Evolutionary conservation across 2,888 invertebrate species (phyloP).

Genomic region (Melieria crassipennis): DNA sequence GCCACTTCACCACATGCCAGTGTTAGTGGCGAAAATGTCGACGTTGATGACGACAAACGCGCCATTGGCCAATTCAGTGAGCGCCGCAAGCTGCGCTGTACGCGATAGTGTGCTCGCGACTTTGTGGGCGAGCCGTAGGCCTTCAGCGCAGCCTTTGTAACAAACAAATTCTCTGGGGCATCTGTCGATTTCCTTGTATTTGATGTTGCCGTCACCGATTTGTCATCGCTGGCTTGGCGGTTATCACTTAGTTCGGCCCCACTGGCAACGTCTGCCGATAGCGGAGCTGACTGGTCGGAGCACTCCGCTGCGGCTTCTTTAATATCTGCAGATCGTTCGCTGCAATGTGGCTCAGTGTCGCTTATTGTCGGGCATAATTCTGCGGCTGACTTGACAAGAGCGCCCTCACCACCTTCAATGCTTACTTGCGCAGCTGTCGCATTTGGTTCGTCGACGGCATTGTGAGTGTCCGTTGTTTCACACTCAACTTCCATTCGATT

Average conservation of each 20-base stretch:
- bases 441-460: too few species aligned
- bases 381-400: too few species aligned
- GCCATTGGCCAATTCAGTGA: conserved; percentile 14
- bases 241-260: not conserved
- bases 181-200: conserved; percentile 11
- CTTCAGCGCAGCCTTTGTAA: conserved; percentile 40
- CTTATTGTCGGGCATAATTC: too few species aligned
- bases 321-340: too few species aligned
- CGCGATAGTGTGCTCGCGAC: conserved; percentile 10
- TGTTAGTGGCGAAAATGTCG: conserved; percentile 17
- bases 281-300: too few species aligned
- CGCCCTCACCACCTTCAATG: too few species aligned
- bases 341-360: too few species aligned
- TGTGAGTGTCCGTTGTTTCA: too few species aligned
- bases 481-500: too few species aligned
- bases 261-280: too few species aligned
- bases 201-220: conserved; percentile 9
- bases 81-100: conserved; percentile 5
- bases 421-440: too few species aligned
- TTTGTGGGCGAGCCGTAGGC: conserved; percentile 33
- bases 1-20: conserved; percentile 20
- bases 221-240: not conserved
- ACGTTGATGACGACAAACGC: conserved; percentile 5
- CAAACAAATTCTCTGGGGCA: conserved; percentile 24
- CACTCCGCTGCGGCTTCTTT: too few species aligned